Evolutionary conservation across 2,888 invertebrate genomes (phyloP), one percentile per base, ranked within the genome.

Genomic region (Notocelia uddmanniana): DNA sequence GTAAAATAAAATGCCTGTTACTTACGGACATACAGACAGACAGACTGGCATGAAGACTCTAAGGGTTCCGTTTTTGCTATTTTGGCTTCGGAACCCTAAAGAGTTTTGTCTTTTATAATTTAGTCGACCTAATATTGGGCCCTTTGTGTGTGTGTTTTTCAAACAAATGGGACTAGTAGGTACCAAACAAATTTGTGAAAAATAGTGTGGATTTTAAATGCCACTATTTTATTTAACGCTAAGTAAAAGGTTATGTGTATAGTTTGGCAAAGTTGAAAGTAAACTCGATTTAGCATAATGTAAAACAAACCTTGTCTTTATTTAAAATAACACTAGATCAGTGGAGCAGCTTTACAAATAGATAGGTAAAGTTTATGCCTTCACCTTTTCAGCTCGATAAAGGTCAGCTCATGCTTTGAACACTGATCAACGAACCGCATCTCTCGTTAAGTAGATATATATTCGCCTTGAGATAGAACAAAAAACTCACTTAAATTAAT

Each of bases 281-380:
- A 26, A 26, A 18, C 18, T 31, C n/a, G 11, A 37, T 6, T 34
- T 31, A 11, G 52, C 37, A 21, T 52, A 50, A 64, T 52, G 52
- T 64, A n/a, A 64, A 54, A 64, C 37, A 64, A 52, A 21, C 23
- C 52, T 54, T 50, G 21, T n/a, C 18, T 34, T 15, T 54, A 64
- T 64, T 64, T 23, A 64, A 64, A 63, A 54, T 64, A 64, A 64
- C 64, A 23, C 34, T 37, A 54, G 34, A 64, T 19, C 19, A 26
- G 23, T 63, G 37, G 34, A 63, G 63, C 50, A 34, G 50, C 63
- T 63, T 52, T 64, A 54, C 21, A 41, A 23, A 55, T 55, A 55
- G 70, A 55, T 55, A 55, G 70, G 58, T 71, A 66, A 71, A 66
- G 70, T 71, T 71, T 69, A 63, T 69, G 50, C 70, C 70, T 64